Conservation (phyloP, 2,113 vertebrate genomes). For the Serilophus lunatus region DNA sequence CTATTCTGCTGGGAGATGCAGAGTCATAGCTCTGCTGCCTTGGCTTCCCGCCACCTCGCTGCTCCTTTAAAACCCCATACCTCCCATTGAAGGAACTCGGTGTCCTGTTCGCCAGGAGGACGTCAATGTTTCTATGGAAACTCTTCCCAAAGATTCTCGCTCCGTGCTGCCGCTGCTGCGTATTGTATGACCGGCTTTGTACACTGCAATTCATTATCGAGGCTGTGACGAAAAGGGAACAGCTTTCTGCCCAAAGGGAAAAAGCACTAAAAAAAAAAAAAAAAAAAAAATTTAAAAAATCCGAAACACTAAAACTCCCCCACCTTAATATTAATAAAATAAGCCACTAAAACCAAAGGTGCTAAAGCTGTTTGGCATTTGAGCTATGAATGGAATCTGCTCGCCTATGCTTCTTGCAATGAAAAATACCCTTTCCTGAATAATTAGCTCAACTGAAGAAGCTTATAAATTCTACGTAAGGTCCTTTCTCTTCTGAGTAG, state of each 20-base stretch:
- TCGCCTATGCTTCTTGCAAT: background rate
- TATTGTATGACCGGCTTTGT: conserved; percentile 78
- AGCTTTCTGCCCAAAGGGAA: conserved; percentile 36
- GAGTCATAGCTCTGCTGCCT: conserved; percentile 35
- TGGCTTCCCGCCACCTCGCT: conserved; percentile 45
- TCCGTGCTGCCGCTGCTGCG: conserved; percentile 63
- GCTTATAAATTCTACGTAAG: background rate
- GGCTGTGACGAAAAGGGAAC: conserved; percentile 64
- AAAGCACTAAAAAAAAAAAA: background rate
- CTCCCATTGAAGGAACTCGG: conserved; percentile 79
- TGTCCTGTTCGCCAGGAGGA: conserved; percentile 79
- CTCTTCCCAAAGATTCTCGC: conserved; percentile 81
- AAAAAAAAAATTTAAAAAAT: background rate
- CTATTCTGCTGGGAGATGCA: conserved; percentile 46
- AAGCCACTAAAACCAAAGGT: conserved; percentile 16
- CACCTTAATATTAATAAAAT: conserved; percentile 33
- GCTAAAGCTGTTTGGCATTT: conserved; percentile 4
- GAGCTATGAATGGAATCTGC: conserved; percentile 43
- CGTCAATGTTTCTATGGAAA: conserved; percentile 90
- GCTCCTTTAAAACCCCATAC: conserved; percentile 63
- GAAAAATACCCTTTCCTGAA: conserved; percentile 27
- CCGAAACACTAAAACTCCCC: background rate
- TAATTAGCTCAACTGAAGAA: conserved; percentile 46
- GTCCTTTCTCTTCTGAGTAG: background rate
- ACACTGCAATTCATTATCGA: conserved; percentile 73